Base-by-base conservation (phyloP, 2,113 vertebrate species). In the Misgurnus mizolepis region DNA sequence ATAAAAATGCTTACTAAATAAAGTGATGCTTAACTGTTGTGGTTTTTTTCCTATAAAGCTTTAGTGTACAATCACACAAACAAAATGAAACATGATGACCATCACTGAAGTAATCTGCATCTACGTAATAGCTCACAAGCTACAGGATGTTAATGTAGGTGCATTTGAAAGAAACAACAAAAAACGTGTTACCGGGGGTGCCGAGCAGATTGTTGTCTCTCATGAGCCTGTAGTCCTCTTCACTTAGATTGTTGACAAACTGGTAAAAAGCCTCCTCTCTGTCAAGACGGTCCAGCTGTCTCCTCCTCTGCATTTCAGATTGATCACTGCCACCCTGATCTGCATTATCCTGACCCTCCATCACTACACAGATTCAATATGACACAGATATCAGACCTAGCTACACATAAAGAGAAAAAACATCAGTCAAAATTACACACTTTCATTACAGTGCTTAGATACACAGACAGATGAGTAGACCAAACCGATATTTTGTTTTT, bases 181-280 rank as follows among this genome's bases (percentile, higher is more conserved):
- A 0, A 22, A n/a, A 17, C 77, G 45, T 47, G 79, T 87, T 91
- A 99, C 98, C 98, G 93, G 98, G 98, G 43, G 95, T 99, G 80
- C 98, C 97, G 78, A 99, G 90, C 79, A 99, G 95, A 87, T 98
- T 98, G 91, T 99, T 99, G 88, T 99, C 98, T 85, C 98, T 96
- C 98, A 99, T 99, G 81, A 99, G 95, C 73, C 98, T 94, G 90
- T 99, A 99, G 86, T 99, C 98, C 82, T 98, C 97, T 86, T 99
- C 96, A 83, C 96, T 99, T 84, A 99, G 93, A 88, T 95, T 98
- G 92, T 99, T 99, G 77, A 98, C 97, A 91, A 99, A 99, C 82
- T 98, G 98, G 88, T 99, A 99, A 89, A 98, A 99, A 84, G 96
- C 97, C 89, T 99, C 98, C 79, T 99, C 98, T 81, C 98, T 90